Conservation (phyloP, 2,797 vertebrate genomes). For the Sorex maritimensis region DNA sequence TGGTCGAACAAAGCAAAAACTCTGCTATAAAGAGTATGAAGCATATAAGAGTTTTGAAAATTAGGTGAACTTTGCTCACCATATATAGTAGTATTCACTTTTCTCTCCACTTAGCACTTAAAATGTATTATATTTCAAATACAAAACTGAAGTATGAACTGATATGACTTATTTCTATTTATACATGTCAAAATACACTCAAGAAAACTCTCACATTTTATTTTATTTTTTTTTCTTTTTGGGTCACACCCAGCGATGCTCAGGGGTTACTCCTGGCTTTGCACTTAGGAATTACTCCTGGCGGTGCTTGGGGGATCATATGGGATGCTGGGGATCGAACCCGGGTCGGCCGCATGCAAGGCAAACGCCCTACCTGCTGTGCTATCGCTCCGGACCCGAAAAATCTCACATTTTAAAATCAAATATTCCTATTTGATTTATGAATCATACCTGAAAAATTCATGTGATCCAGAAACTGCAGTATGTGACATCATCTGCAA, state of each 20-base stretch:
- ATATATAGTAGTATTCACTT: neutral
- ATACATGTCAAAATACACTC: neutral
- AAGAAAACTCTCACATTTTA: neutral
- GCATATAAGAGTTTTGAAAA: neutral
- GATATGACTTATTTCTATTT: neutral
- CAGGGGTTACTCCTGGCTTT: too few species aligned
- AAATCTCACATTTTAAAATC: neutral
- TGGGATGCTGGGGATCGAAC: too few species aligned
- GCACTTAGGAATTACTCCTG: too few species aligned
- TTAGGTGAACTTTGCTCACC: fast-evolving
- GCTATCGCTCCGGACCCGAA: too few species aligned
- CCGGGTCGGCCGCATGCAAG: too few species aligned
- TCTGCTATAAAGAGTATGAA: neutral
- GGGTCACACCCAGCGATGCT: too few species aligned
- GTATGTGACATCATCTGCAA: constrained; percentile 10
- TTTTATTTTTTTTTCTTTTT: too few species aligned
- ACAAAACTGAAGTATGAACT: neutral
- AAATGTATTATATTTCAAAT: neutral
- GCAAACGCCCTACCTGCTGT: too few species aligned
- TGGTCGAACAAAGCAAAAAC: neutral
- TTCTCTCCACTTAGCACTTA: neutral
- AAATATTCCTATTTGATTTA: neutral
- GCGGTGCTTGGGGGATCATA: too few species aligned
- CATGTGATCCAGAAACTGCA: neutral
- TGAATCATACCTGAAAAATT: neutral